Evolutionary conservation across 2,797 vertebrate genomes (phyloP).

Genomic region (Brachyrhaphis roseni): DNA sequence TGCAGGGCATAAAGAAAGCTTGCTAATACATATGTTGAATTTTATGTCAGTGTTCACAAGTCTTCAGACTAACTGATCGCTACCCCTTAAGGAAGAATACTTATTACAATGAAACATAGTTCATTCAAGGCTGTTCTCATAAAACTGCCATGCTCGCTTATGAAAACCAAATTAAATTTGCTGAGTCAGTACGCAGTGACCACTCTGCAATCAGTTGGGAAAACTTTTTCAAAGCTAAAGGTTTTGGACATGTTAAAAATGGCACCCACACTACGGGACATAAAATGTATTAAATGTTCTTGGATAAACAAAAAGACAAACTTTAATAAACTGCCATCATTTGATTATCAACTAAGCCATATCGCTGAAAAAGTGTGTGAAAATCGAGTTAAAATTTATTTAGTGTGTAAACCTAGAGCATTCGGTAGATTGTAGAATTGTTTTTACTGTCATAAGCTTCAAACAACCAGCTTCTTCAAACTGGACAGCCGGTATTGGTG

Average conservation of each 20-base stretch:
- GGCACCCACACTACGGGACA: neutral
- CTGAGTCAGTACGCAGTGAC: neutral
- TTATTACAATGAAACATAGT: conserved; percentile 41
- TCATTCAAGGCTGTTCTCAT: conserved; percentile 25
- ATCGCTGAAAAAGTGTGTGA: too few species aligned
- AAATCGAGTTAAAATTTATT: neutral
- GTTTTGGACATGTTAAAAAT: neutral
- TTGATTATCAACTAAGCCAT: neutral
- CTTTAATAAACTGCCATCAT: neutral
- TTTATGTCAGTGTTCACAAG: conserved; percentile 25
- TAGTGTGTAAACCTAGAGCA: neutral
- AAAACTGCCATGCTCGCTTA: conserved; percentile 31
- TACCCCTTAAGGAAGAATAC: conserved; percentile 37
- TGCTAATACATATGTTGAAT: conserved; percentile 50
- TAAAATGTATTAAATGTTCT: neutral
- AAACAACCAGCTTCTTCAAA: neutral
- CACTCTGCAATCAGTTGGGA: neutral
- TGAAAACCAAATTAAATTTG: conserved; percentile 8
- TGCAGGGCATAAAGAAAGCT: conserved; percentile 34
- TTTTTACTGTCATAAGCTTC: neutral
- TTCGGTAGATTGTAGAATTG: neutral
- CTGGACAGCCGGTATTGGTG: neutral
- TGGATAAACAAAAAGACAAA: neutral
- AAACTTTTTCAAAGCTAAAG: too few species aligned
- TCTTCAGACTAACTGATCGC: conserved; percentile 43